These are phyloP conservation scores for Aurelia coerulea DNA, from an alignment of 30 jellyfish, hydroid and myxozoan species.

Conservation along the genomic window DNA sequence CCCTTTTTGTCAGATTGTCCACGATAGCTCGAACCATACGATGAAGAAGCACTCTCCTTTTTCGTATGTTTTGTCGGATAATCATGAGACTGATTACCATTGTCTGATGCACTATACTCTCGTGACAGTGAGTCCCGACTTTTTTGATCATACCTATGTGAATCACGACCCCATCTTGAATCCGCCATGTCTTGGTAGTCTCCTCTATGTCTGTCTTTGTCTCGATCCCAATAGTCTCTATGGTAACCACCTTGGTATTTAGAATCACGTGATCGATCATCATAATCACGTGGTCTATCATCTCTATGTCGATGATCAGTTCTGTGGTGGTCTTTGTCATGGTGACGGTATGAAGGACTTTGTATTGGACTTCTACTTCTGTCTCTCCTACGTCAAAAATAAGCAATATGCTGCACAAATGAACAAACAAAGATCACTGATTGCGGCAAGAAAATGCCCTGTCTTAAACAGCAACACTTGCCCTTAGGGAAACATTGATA, in stretches of 20 bases:
- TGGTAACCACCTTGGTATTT: slow-evolving; percentile 36
- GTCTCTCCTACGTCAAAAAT: slow-evolving; percentile 35
- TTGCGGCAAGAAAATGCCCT: too few relatives aligned
- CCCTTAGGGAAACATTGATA: too few relatives aligned
- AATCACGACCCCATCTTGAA: slow-evolving; percentile 53
- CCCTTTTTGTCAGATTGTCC: slow-evolving; percentile 47
- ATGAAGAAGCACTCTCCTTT: slow-evolving; percentile 13
- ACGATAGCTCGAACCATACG: slow-evolving; percentile 27
- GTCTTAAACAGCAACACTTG: too few relatives aligned
- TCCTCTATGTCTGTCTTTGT: slow-evolving; percentile 51
- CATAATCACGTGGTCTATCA: slow-evolving; percentile 57
- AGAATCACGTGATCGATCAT: slow-evolving; percentile 63
- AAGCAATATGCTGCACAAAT: background rate
- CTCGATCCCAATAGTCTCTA: slow-evolving; percentile 66
- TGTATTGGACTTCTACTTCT: slow-evolving; percentile 60
- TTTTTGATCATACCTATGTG: slow-evolving; percentile 39
- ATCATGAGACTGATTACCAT: slow-evolving; percentile 14
- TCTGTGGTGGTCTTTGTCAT: slow-evolving; percentile 47
- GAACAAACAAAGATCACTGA: background rate
- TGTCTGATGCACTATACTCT: background rate
- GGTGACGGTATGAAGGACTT: slow-evolving; percentile 48
- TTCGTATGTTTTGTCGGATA: slow-evolving; percentile 26
- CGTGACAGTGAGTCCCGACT: slow-evolving; percentile 5
- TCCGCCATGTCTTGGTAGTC: slow-evolving; percentile 26
- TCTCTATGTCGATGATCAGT: slow-evolving; percentile 54